Base-by-base conservation (phyloP, 2,113 vertebrate species). In the Amia ocellicauda region DNA sequence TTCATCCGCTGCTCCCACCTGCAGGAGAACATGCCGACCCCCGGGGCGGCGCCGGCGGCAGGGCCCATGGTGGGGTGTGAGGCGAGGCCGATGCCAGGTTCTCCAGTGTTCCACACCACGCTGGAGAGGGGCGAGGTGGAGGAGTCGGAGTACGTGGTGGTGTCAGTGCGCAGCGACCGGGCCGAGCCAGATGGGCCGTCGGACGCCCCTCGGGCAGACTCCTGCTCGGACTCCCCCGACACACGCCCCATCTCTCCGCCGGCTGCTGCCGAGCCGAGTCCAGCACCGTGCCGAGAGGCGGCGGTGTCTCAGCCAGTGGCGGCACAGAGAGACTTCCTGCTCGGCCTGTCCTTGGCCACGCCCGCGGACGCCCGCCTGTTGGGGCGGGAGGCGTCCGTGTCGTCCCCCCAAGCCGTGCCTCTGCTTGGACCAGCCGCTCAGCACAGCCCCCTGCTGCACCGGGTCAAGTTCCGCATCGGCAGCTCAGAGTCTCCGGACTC, bases 1-100 rank as follows among this genome's bases (percentile, higher is more conserved):
- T 94, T 94, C 68, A 87, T 94, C 64, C 92, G 93, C 5, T 94
- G 93, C 81, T 94, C 93, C 3, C 91, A 93, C 74, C 86, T 94
- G 7, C 91, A 93, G 69, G 93, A 94, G 69, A 91, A 90, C 70
- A 86, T 90, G 16, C 74, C 90, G 62, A 78, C 4, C 0, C 85
- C 81, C 76, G 78, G 62, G n/a, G 81, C 79, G 27, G 70, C 29
- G 36, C 68, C 60, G 7, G 64, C 51, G 3, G 78, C 58, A 85
- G 54, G 86, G 67, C n/a, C n/a, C n/a, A n/a, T n/a, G n/a, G n/a
- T n/a, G n/a, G n/a, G n/a, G n/a, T n/a, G n/a, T n/a, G 14, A 88
- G 87, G 24, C 86, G 80, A 1, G 68, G 80, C 11, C 56, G 86
- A 16, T 74, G 78, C 9, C 86, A 84, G n/a, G n/a, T n/a, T n/a